phyloP scores from a whole-genome alignment of 2,888 invertebrate genomes.

The Trimorus sp. region DNA sequence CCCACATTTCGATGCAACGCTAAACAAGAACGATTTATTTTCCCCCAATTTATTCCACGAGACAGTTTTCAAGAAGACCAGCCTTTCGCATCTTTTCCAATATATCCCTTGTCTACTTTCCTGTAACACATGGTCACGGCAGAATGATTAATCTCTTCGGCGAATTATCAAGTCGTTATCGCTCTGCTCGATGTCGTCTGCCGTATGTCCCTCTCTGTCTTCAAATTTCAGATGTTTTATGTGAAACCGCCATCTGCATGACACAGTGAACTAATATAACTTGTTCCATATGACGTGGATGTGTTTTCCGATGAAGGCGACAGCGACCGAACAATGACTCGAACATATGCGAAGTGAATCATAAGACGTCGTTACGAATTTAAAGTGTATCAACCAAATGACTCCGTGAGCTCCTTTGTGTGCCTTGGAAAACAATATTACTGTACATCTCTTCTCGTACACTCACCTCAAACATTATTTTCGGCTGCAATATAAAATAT shows the following conservation, averaged over 20 bases:
- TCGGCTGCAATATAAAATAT: too few relatives aligned
- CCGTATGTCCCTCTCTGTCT: constrained; percentile 25
- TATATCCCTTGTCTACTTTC: constrained; percentile 58
- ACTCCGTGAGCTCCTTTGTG: constrained; percentile 37
- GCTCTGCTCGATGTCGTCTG: constrained; percentile 19
- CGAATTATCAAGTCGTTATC: constrained; percentile 62
- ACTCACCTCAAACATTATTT: too few relatives aligned
- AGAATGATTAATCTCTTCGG: constrained; percentile 66
- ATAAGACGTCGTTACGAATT: constrained; percentile 44
- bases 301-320: constrained; percentile 65
- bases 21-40: constrained; percentile 63
- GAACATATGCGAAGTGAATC: constrained; percentile 67
- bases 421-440: constrained; percentile 26
- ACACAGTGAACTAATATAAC: constrained; percentile 60
- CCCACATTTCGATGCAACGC: constrained; percentile 31
- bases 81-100: constrained; percentile 58
- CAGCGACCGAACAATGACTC: constrained; percentile 61
- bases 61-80: constrained; percentile 47
- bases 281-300: constrained; percentile 61
- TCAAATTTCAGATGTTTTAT: constrained; percentile 59
- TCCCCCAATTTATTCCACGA: constrained; percentile 59
- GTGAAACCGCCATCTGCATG: constrained; percentile 67
- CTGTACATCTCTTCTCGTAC: neutral
- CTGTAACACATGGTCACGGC: constrained; percentile 61
- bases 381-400: constrained; percentile 51